Percentiles rank a stretch among this genome's conserved stretches.
These are phyloP conservation scores for Drosophila trapezifrons DNA, from an alignment of 1,140 invertebrate genomes.

Conservation along the genomic window DNA sequence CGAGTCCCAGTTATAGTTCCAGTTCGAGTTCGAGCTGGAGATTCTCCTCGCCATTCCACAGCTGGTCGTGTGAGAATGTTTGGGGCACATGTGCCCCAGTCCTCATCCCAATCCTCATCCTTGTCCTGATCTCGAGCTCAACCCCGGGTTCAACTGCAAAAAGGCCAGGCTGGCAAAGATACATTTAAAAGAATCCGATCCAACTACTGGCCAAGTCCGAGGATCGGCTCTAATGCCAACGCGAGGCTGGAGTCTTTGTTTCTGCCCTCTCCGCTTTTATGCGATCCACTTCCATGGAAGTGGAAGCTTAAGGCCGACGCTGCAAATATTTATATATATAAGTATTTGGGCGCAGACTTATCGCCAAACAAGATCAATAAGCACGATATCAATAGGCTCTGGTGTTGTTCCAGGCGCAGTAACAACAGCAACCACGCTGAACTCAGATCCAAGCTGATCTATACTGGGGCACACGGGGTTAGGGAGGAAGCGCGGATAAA, in stretches of 20 bases:
- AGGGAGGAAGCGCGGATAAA: too few relatives aligned
- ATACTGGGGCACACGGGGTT: background rate
- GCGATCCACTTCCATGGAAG: slow-evolving; percentile 82
- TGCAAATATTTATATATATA: slow-evolving; percentile 77
- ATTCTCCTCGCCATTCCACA: slow-evolving; percentile 37
- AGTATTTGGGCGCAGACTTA: slow-evolving; percentile 70
- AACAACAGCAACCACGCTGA: slow-evolving; percentile 28
- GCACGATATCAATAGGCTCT: slow-evolving; percentile 83
- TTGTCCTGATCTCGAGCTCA: slow-evolving; percentile 41
- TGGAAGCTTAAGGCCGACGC: slow-evolving; percentile 71
- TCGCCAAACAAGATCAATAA: slow-evolving; percentile 84
- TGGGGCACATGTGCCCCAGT: slow-evolving; percentile 70
- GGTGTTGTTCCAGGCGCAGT: slow-evolving; percentile 41
- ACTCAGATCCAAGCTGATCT: slow-evolving; percentile 4
- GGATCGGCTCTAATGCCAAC: slow-evolving; percentile 61
- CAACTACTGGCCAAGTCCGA: slow-evolving; percentile 69
- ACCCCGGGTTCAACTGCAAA: slow-evolving; percentile 74
- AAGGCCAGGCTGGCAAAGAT: slow-evolving; percentile 50
- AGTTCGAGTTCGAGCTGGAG: slow-evolving; percentile 12
- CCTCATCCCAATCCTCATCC: slow-evolving; percentile 21
- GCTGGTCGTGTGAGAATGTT: slow-evolving; percentile 80
- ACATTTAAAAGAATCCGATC: slow-evolving; percentile 54
- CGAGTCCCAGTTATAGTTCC: slow-evolving; percentile 24
- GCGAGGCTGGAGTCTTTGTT: slow-evolving; percentile 48
- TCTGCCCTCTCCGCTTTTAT: slow-evolving; percentile 52